A percentile compares a stretch with the other conserved stretches of the same genome.
Conservation (phyloP, 2,797 vertebrate species). For the Tolypeutes matacus region DNA sequence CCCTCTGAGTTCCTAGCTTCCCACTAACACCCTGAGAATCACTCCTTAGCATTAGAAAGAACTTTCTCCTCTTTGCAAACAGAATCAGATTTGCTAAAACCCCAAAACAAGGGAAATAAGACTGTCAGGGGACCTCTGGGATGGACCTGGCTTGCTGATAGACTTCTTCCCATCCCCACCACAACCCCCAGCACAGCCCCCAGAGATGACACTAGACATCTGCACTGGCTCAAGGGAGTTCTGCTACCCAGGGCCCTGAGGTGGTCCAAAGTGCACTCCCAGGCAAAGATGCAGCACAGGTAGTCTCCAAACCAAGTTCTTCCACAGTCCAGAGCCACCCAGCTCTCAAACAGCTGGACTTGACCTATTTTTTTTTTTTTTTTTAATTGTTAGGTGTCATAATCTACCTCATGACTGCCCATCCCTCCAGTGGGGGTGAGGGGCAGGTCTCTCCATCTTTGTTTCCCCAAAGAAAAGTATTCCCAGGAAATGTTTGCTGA, state of each 20-base stretch:
- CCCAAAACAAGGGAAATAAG: neutral
- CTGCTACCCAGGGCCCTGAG: neutral
- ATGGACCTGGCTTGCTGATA: neutral
- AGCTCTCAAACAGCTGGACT: neutral
- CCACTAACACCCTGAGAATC: neutral
- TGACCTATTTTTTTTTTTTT: neutral
- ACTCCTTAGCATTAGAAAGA: neutral
- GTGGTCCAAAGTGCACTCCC: neutral
- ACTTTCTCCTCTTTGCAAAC: constrained; percentile 6
- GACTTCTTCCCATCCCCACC: neutral
- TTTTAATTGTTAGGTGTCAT: neutral
- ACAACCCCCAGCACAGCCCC: neutral
- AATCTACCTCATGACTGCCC: neutral
- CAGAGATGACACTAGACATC: neutral
- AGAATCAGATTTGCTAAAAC: neutral
- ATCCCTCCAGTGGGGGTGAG: neutral
- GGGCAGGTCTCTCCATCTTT: neutral
- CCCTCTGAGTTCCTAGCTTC: neutral
- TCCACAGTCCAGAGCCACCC: neutral
- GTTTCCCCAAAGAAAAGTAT: neutral
- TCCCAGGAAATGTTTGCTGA: neutral
- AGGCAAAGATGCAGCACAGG: neutral
- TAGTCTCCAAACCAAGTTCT: neutral
- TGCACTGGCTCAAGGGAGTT: neutral
- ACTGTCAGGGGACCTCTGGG: neutral